Base-by-base conservation (phyloP, 2,113 vertebrate species). In the Tricholaema leucomelas region DNA sequence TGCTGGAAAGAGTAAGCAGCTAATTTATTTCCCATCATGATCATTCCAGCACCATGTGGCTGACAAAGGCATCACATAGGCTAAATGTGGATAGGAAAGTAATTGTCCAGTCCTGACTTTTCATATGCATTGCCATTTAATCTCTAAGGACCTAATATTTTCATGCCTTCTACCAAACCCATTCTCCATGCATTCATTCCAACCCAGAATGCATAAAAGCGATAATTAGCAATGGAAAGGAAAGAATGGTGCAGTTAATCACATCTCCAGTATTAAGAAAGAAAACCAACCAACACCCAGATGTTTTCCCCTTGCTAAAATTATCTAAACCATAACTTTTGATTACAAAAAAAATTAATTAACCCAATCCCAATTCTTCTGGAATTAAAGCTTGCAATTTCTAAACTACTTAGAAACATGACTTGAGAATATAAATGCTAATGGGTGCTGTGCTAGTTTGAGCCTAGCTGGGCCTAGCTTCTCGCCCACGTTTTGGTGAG, bases 11-110 rank as follows among this genome's bases (percentile, higher is more conserved):
- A 76, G 17, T 83, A 64, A 61, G 44, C n/a, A 91, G 77, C 84
- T 95, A 81, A 96, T 95, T 90, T 82, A 52, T 21, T 55, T 95
- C 59, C 40, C 55, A 88, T 74, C 86, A 80, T 4, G 4, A 81
- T 66, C 69, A 82, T 80, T 93, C 60, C 44, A 90, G 38, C 61
- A 71, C 52, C 65, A 35, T n/a, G 36, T 72, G 40, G 18, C 59
- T 83, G 28, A 88, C 60, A 73, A 83, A 93, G 73, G 36, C 44
- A 78, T 91, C 46, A 87, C 35, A 48, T 61, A 69, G 85, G 50
- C 23, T 24, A 28, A 66, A 58, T 14, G 76, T 14, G 76, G 91
- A 84, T 25, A 40, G 19, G 28, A 44, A 81, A 87, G 75, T 75
- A 85, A 81, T 83, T 60, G 78, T 46, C 46, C 64, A 48, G n/a